Percentiles rank a stretch among this genome's conserved stretches.
Conservation (phyloP, 2,888 invertebrate species). For the Elysia crispata region DNA sequence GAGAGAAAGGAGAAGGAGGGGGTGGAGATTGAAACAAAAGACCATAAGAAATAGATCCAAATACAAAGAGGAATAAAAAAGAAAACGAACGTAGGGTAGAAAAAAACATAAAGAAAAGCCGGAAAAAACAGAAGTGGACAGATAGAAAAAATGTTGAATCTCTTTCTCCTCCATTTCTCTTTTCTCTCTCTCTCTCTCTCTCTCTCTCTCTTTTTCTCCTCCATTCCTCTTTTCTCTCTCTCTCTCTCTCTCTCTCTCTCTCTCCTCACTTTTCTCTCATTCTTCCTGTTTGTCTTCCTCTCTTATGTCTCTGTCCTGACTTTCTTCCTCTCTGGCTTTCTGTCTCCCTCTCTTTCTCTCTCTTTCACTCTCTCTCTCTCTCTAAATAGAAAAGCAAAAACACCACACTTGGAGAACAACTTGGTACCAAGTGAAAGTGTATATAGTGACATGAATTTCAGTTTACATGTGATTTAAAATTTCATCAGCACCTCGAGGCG, state of each 20-base stretch:
- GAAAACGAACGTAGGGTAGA: neutral
- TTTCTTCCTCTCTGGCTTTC: too few species aligned
- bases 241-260: conserved; percentile 10
- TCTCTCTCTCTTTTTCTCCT: conserved; percentile 37
- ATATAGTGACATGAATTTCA: too few species aligned
- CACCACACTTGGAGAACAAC: too few species aligned
- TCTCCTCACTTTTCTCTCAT: too few species aligned
- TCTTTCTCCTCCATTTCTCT: neutral
- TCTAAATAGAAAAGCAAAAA: too few species aligned
- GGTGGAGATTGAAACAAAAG: neutral
- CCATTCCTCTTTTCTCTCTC: conserved; percentile 20
- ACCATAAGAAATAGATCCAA: neutral
- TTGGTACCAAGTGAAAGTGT: too few species aligned
- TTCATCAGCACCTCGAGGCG: too few species aligned
- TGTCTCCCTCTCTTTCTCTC: too few species aligned
- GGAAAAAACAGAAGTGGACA: neutral
- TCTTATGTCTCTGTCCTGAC: too few species aligned
- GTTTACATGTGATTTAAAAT: too few species aligned
- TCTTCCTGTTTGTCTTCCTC: conserved; percentile 13
- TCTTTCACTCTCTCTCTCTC: too few species aligned
- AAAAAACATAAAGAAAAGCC: neutral
- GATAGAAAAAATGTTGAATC: neutral
- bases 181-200: conserved; percentile 33
- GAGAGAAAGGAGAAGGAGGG: neutral
- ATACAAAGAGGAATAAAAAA: conserved; percentile 3